Evolutionary conservation across 2,113 vertebrate species (phyloP).

Genomic region (Perca flavescens): DNA sequence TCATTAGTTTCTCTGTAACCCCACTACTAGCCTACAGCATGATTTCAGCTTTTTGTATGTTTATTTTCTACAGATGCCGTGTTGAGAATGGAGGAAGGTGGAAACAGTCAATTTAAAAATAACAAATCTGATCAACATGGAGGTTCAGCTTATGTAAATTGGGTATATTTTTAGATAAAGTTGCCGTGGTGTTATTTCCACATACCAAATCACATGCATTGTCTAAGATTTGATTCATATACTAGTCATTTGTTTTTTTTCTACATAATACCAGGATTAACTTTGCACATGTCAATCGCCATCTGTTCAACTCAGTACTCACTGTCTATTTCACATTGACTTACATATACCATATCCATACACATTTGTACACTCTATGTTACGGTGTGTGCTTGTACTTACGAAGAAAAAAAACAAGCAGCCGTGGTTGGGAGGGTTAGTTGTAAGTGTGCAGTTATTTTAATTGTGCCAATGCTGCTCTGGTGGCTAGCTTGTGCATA

Average conservation of each 20-base stretch:
- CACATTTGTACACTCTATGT: not conserved
- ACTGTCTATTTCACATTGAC: not conserved
- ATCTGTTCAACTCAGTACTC: conserved; percentile 56
- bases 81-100: not conserved
- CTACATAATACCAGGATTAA: conserved; percentile 72
- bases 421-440: conserved; percentile 8
- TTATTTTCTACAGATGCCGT: conserved; percentile 3
- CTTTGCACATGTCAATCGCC: conserved; percentile 54
- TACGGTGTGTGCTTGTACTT: conserved; percentile 2
- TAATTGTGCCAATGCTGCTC: conserved; percentile 44
- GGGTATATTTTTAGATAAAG: not conserved
- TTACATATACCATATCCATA: not conserved
- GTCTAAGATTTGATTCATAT: conserved; percentile 32
- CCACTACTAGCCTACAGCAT: not conserved
- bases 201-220: conserved; percentile 27
- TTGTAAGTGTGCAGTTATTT: conserved; percentile 57
- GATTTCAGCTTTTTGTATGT: conserved; percentile 9
- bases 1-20: conserved; percentile 9
- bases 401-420: conserved; percentile 13
- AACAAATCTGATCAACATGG: conserved; percentile 11
- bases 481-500: conserved; percentile 34
- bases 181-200: not conserved
- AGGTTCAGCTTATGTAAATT: not conserved
- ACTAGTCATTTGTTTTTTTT: conserved; percentile 34
- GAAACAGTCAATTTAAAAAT: conserved; percentile 13